These are phyloP conservation scores for Lochmaea capreae DNA, from an alignment of 2,888 invertebrate genomes.

Conservation along the genomic window DNA sequence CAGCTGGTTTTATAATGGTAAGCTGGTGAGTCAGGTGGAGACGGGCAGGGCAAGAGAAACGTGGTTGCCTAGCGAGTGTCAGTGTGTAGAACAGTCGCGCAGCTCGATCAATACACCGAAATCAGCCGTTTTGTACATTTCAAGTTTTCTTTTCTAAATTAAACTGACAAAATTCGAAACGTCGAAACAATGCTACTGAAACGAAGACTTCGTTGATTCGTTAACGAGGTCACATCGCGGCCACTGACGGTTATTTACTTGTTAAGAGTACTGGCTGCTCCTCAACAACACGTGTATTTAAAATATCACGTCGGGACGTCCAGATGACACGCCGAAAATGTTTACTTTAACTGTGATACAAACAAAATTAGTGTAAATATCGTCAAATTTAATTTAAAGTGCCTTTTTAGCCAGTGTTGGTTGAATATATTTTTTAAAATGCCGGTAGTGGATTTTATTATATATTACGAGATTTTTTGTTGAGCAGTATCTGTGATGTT, in stretches of 20 bases:
- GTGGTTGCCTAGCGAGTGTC: slow-evolving; percentile 42
- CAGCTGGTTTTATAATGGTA: slow-evolving; percentile 34
- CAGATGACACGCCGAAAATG: no score
- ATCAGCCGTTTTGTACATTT: slow-evolving; percentile 44
- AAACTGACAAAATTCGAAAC: no score
- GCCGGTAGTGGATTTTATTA: slow-evolving; percentile 32
- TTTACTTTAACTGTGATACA: no score
- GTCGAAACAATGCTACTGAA: no score
- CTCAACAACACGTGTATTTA: slow-evolving; percentile 16
- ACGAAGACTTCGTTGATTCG: no score
- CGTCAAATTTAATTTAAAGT: no score
- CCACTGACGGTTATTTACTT: slow-evolving; percentile 42
- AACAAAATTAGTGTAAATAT: no score
- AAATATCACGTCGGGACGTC: no score
- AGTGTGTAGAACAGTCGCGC: slow-evolving; percentile 43
- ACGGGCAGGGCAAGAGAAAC: slow-evolving; percentile 43
- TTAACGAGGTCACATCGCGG: slow-evolving; percentile 18
- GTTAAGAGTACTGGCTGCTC: neutral
- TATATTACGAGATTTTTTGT: slow-evolving; percentile 47
- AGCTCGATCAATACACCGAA: slow-evolving; percentile 44
- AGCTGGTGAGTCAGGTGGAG: slow-evolving; percentile 23
- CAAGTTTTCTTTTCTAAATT: slow-evolving; percentile 9
- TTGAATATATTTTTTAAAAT: neutral
- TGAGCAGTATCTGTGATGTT: slow-evolving; percentile 67
- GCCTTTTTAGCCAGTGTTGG: no score